Base-by-base conservation (phyloP, 2,888 invertebrate species). In the Trichogramma evanescens region DNA sequence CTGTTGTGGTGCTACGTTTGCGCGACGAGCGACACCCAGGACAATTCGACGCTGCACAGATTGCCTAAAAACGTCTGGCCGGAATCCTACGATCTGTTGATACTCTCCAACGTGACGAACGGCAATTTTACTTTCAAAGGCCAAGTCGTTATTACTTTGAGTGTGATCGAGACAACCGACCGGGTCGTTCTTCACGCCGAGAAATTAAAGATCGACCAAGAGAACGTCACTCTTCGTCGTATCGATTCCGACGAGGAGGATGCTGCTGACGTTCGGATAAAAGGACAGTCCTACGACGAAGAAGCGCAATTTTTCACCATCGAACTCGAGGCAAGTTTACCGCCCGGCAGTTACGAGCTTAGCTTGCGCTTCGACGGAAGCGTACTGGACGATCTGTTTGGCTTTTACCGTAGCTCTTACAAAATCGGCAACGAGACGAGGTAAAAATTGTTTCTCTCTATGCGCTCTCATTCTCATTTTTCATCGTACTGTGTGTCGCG, bases 351-450 rank as follows among this genome's bases (percentile, higher is more conserved):
- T 5, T 86, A 87, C 69, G 69, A 69, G 1, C 63, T 88, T 49
- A 76, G 70, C 40, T 81, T 88, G 63, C 66, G 70, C 1, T 88
- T 84, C 66, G 73, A 71, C 0, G 87, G 84, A 0, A 72, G 74
- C 4, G 82, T 86, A 59, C 82, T 82, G 44, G 79, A 79, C 13
- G 82, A 85, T 48, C 80, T 86, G 72, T 82, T 82, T 59, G 87
- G 87, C 54, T 86, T 87, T 67, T 87, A 86, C 68, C 81, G 82
- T 57, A 86, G 84, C 67, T 82, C 81, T 50, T 87, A 87, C 67
- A 68, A 75, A 5, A 63, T 69, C 13, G 77, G 82, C 56, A 71
- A 78, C 42, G 80, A 79, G 46, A 81, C 74, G 61, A 83, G 82
- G 85, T 84, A 77, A 80, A 80, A 26, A 26, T 26, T 26, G 26